Evolutionary conservation across 1,140 invertebrate genomes (phyloP), one percentile per base, ranked within the genome.

Genomic region (Drosophila biarmipes): DNA sequence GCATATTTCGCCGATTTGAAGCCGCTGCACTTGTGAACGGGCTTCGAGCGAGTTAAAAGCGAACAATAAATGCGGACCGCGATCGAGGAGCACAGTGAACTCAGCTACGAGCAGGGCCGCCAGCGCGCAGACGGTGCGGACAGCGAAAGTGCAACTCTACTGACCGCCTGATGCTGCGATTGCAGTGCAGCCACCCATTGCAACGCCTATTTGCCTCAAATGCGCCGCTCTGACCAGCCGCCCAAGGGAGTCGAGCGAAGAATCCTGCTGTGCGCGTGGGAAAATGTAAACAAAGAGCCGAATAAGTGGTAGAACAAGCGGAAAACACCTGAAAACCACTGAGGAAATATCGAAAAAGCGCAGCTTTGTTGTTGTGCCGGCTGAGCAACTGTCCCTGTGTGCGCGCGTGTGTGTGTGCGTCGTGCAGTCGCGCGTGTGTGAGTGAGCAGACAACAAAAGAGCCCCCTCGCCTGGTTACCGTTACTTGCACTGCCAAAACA

Each of bases 401-500:
- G 42, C 24, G 59, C 42, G 12, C 57, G 52, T 24, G 42, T 54
- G 42, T 34, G 58, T 24, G 54, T 67, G 37, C 38, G 27, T 35
- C 10, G 6, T 46, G 53, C n/a, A 24, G 38, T 14, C 15, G 42
- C 42, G 29, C 45, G 24, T 69, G 46, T 73, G 51, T 58, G 38
- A 45, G 52, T 58, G 59, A 76, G 66, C 75, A 87, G 84, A 87
- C 84, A 87, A 87, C 84, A 87, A 87, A 87, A 87, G 84, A 84
- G 87, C 56, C 76, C 55, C 14, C 58, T 73, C 53, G 66, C 61
- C 78, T 73, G 64, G 73, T 75, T 80, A 80, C 73, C 78, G 78
- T 87, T 87, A 78, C 80, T 87, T 69, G 80, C 84, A 87, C 84
- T 87, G 84, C 84, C 84, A 87, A 87, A 84, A 82, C 58, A 67